Percentiles rank a stretch among this genome's conserved stretches.
Conservation (phyloP, 2,888 invertebrate species). For the Stomorhina lunata region DNA sequence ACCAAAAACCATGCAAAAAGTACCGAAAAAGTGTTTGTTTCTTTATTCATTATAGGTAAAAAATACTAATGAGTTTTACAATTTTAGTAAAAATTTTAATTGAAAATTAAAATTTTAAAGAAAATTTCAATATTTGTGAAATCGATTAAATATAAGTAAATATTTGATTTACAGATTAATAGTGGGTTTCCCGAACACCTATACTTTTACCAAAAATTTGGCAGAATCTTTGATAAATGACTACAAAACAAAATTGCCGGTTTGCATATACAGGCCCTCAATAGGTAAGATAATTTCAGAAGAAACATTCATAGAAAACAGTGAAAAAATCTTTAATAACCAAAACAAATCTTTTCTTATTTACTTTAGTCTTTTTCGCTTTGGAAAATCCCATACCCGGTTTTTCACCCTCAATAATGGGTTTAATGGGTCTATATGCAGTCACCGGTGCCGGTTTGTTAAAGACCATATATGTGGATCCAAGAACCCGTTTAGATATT, state of each 20-base stretch:
- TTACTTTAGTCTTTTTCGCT: slow-evolving; percentile 71
- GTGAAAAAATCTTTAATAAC: neutral
- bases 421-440: slow-evolving; percentile 73
- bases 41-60: too few relatives aligned
- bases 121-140: too few relatives aligned
- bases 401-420: slow-evolving; percentile 72
- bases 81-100: too few relatives aligned
- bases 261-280: slow-evolving; percentile 91
- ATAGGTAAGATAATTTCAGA: slow-evolving; percentile 82
- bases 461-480: slow-evolving; percentile 69
- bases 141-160: neutral
- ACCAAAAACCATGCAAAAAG: too few relatives aligned
- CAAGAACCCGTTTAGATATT: slow-evolving; percentile 68
- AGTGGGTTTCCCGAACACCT: slow-evolving; percentile 88
- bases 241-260: slow-evolving; percentile 84
- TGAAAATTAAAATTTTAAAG: neutral
- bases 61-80: too few relatives aligned
- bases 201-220: slow-evolving; percentile 93
- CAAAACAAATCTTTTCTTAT: neutral
- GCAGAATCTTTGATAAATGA: slow-evolving; percentile 90
- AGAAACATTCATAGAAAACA: neutral
- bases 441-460: slow-evolving; percentile 73
- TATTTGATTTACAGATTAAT: slow-evolving; percentile 67
- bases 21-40: too few relatives aligned
- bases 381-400: slow-evolving; percentile 73